phyloP scores from a whole-genome alignment of 2,797 vertebrate species.

The Phalanger gymnotis region DNA sequence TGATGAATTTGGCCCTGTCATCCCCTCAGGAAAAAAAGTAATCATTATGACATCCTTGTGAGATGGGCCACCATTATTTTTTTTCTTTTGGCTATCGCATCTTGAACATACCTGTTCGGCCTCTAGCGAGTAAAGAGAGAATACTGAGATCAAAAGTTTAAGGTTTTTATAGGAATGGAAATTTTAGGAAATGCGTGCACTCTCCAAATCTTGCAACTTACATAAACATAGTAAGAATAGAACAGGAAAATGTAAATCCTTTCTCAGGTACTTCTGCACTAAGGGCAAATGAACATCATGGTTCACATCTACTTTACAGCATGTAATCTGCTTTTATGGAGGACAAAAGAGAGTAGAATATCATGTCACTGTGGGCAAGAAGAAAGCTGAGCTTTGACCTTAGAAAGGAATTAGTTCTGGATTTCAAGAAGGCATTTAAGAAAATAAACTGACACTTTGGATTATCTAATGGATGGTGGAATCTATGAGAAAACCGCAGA shows the following conservation, averaged over 20 bases:
- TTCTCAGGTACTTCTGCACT: background rate
- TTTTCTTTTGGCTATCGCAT: background rate
- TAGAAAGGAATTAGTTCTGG: slow-evolving; percentile 67
- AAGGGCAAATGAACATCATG: slow-evolving; percentile 9
- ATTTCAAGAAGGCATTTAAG: slow-evolving; percentile 75
- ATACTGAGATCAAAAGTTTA: background rate
- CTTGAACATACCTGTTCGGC: background rate
- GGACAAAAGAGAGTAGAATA: slow-evolving; percentile 56
- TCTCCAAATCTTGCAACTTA: background rate
- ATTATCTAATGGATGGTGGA: slow-evolving; percentile 75
- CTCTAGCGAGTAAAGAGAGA: background rate
- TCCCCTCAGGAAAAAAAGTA: background rate
- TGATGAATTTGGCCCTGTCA: background rate
- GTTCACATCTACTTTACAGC: background rate
- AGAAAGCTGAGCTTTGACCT: slow-evolving; percentile 75
- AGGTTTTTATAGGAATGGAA: background rate
- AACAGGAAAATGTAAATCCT: background rate
- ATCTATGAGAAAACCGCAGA: slow-evolving; percentile 74
- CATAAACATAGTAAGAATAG: background rate
- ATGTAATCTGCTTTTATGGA: slow-evolving; percentile 51
- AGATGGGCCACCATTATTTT: background rate
- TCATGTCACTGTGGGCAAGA: slow-evolving; percentile 69
- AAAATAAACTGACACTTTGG: slow-evolving; percentile 56
- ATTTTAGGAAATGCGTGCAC: background rate
- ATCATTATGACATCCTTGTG: background rate